Evolutionary conservation across 2,113 vertebrate species (phyloP), one percentile per base, ranked within the genome.

Genomic region (Athene cunicularia): DNA sequence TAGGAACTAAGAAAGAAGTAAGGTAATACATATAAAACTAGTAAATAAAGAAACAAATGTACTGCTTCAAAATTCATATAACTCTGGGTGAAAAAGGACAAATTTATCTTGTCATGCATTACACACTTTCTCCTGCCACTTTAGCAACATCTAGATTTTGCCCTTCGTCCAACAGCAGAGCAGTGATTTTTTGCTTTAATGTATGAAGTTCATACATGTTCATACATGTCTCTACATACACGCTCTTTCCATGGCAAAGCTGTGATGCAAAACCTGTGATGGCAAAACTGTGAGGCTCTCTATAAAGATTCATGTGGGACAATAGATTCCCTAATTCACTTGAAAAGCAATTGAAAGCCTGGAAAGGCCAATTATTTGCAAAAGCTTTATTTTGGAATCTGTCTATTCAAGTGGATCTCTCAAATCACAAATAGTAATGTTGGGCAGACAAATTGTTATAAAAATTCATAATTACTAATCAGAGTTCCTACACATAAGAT

Each of bases 401-500:
- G 58, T 37, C 39, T 89, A 74, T 80, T 87, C 72, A 60, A 92
- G 82, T 37, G 79, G 26, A 62, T 53, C 55, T 95, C 67, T 92
- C 45, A 86, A 87, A 92, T 77, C 76, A 79, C 49, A 85, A 80
- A 70, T 32, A 75, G 49, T 39, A 47, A 88, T 22, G 27, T 5
- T 70, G 73, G 67, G 67, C 55, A 88, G 62, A 79, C 33, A 86
- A 85, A 76, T 0, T 43, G 64, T 75, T 86, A 73, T 52, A 91
- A 92, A 93, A 97, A 85, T 39, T 94, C 52, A 18, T 67, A 79
- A 95, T 81, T 71, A 89, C 58, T 77, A 89, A 96, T 86, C 94
- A 95, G 59, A 80, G 56, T 77, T 93, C 52, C 59, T 55, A 83
- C 56, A 77, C 4, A 3, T n/a, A 93, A 53, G 49, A 50, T 3